Base-by-base conservation (phyloP, 2,888 invertebrate species). In the Trissolcus japonicus region DNA sequence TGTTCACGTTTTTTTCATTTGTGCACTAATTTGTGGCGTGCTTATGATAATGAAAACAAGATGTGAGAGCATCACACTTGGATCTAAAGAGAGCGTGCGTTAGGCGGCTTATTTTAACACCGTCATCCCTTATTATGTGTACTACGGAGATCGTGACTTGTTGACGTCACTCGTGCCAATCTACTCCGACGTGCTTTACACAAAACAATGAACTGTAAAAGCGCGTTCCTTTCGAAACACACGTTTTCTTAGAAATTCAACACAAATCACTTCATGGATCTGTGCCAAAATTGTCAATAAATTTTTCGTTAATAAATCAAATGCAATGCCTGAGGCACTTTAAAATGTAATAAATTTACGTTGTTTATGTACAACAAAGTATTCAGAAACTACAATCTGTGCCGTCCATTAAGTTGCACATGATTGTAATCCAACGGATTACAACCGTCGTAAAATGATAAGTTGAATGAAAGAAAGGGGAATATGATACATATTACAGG, bases 31-130 rank as follows among this genome's bases (percentile, higher is more conserved):
- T 72, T 59, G 57, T 72, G 61, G 54, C 40, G 14, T 43, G 59
- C 72, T 63, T 54, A 40, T 59, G 65, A 59, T 65, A 71, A 71
- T 51, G 53, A 57, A 53, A 51, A 59, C 63, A 57, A 71, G 56
- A 71, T 63, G 71, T 25, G 57, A 63, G 53, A 16, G 51, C 11
- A 14, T n/a, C 48, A 56, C 35, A 40, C 14, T 54, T n/a, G n/a
- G 16, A 40, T 4, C 56, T 9, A 40, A 51, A 51, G 51, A 21
- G 21, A 16, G 11, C 54, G 29, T n/a, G 29, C 14, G n/a, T 29
- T 11, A 7, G 21, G 13, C 51, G 13, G 17, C 13, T 56, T 56
- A 62, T 62, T 63, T 71, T 71, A 69, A 55, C 55, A 21, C 61
- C 61, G 55, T 21, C 60, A 21, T 16, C 16, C 55, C 40, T 55